Evolutionary conservation across 2,888 invertebrate genomes (phyloP), one percentile per base, ranked within the genome.

Genomic region (Oxystoma pomonae): DNA sequence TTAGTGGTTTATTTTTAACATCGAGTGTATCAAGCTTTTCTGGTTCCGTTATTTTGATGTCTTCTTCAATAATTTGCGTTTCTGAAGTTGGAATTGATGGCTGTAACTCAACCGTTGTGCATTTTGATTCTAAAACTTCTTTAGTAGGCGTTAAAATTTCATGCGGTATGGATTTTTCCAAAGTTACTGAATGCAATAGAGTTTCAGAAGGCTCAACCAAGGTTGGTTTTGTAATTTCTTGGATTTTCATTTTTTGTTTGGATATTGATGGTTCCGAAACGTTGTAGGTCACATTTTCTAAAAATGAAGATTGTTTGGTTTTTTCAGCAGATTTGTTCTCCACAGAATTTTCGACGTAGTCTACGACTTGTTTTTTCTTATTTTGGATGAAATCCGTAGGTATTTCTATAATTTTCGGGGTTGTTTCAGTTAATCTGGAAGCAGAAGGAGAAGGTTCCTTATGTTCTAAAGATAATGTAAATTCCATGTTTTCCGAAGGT

Each of bases 381-480:
- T 35, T 35, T 35, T 35, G 5, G 12, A 35, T 35, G 12, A 35
- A 35, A 35, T 35, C 35, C 35, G 35, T 35, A 7, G 35, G 35
- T 12, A 35, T 35, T 35, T 35, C 35, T 35, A 35, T 35, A 7
- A 35, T 35, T 35, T 35, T 12, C 12, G 35, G 3, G 12, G 35
- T 35, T 35, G 12, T 35, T 35, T 35, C 35, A 7, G 35, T 35
- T 12, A 35, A 35, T 35, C 12, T 35, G 35, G 5, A 53, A 53
- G 18, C 19, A 2, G 57, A 16, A 5, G 21, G 20, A 22, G 21
- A 16, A 9, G 57, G 57, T 12, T 19, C 17, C 52, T 51, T 65
- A 65, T 67, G 66, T 65, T 61, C 63, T 18, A 74, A 71, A 60
- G 80, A 79, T 7, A 72, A 68, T 7, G 75, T 73, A 35, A 80